Conservation (phyloP, 2,888 invertebrate genomes). For the Strigamia maritima region DNA sequence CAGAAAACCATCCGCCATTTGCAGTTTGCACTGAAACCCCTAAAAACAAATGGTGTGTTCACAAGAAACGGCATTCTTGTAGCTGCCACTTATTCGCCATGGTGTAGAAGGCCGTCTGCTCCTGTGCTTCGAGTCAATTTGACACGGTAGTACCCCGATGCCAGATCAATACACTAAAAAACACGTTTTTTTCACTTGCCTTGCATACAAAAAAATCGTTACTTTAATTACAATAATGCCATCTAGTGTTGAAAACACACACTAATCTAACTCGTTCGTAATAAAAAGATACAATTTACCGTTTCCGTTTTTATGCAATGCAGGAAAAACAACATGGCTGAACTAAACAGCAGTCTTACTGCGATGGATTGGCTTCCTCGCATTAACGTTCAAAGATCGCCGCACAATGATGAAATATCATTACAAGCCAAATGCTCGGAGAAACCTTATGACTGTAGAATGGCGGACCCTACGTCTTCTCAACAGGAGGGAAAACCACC, state of each 20-base stretch:
- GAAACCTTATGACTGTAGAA: background rate
- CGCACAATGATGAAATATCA: slow-evolving; percentile 16
- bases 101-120: no score
- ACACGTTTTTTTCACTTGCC: no score
- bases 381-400: slow-evolving; percentile 51
- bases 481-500: slow-evolving; percentile 60
- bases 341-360: slow-evolving; percentile 55
- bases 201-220: no score
- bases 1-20: no score
- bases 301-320: background rate
- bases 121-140: no score
- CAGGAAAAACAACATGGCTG: slow-evolving; percentile 48
- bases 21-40: no score
- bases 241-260: background rate
- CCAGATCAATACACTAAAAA: no score
- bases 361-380: slow-evolving; percentile 58
- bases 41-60: no score
- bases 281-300: background rate
- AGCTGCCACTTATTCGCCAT: no score
- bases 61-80: no score
- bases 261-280: background rate
- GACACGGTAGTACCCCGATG: no score
- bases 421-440: background rate
- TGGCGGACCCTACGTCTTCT: background rate
- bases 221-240: background rate